Percentiles rank a stretch among this genome's conserved stretches.
phyloP scores from a whole-genome alignment of 2,113 vertebrate species.

The Lycaon pictus region DNA sequence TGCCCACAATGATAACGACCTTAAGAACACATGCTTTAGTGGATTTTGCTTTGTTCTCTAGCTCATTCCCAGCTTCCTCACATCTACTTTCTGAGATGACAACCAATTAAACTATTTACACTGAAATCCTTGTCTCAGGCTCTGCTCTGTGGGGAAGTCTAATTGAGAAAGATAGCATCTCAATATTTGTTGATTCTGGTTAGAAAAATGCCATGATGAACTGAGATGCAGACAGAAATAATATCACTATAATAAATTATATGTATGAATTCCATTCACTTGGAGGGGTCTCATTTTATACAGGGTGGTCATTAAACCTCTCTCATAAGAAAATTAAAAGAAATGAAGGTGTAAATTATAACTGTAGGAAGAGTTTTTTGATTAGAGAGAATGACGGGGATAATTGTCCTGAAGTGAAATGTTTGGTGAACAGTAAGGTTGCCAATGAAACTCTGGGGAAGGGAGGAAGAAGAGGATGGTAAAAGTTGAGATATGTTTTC shows the following conservation, averaged over 20 bases:
- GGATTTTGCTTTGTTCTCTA: background rate
- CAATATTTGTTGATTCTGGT: background rate
- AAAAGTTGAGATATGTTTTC: background rate
- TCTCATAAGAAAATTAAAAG: slow-evolving; percentile 3
- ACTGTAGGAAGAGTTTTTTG: background rate
- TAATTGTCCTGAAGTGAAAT: background rate
- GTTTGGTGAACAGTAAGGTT: background rate
- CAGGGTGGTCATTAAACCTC: background rate
- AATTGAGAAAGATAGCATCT: background rate
- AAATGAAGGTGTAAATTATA: background rate
- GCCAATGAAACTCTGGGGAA: background rate
- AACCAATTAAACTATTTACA: background rate
- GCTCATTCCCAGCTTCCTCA: background rate
- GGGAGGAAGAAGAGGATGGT: background rate
- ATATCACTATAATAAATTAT: background rate
- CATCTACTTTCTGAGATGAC: background rate
- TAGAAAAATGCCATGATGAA: background rate
- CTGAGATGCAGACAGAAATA: background rate
- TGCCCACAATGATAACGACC: background rate
- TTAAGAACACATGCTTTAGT: background rate
- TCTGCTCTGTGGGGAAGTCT: background rate
- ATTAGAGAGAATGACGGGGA: background rate
- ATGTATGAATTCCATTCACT: background rate
- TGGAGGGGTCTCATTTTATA: background rate
- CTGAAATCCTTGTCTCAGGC: background rate